Evolutionary conservation across 2,113 vertebrate genomes (phyloP).

Genomic region (Eudyptes chrysolophus): DNA sequence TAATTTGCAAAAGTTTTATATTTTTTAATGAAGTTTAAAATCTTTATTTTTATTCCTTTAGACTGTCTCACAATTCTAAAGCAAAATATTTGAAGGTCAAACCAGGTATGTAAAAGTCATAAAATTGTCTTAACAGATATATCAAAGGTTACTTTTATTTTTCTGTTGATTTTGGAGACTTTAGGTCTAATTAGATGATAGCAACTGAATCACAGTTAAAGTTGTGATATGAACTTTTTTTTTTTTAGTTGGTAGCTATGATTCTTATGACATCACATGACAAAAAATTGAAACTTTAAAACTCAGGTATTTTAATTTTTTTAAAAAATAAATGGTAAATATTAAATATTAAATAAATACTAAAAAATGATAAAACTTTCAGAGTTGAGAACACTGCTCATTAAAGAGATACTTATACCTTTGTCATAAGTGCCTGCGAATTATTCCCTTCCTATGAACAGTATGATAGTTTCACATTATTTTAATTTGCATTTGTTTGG

Average conservation of each 20-base stretch:
- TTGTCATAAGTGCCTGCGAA: background rate
- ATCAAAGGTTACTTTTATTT: background rate
- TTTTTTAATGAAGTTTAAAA: background rate
- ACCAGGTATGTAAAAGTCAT: background rate
- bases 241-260: background rate
- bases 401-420: background rate
- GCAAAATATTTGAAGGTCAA: background rate
- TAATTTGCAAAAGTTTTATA: background rate
- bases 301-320: accelerated
- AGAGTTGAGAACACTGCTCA: background rate
- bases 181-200: background rate
- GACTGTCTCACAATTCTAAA: background rate
- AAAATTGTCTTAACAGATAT: background rate
- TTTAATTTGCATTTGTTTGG: background rate
- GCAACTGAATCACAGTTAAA: background rate
- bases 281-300: background rate
- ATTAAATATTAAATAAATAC: background rate
- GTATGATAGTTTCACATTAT: background rate
- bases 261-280: background rate
- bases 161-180: background rate
- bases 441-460: background rate
- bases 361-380: background rate
- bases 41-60: background rate
- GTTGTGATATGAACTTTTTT: background rate
- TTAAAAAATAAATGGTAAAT: background rate